Conservation (phyloP, 2,113 vertebrate species). For the Dipodomys spectabilis region DNA sequence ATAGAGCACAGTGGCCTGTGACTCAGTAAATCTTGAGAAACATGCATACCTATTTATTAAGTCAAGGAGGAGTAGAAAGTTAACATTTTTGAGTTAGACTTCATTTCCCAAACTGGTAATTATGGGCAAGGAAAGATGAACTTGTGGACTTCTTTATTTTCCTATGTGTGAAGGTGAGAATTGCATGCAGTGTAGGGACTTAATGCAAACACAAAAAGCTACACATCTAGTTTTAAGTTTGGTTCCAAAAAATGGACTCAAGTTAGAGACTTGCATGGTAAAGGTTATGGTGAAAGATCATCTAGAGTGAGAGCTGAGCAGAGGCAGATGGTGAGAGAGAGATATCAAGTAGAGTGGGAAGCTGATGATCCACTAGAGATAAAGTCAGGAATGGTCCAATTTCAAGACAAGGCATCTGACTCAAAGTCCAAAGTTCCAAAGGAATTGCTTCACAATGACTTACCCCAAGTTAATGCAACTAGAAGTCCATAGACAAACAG, state of each 20-base stretch:
- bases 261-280: background rate
- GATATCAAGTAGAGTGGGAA: background rate
- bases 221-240: background rate
- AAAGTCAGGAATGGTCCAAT: too few relatives aligned
- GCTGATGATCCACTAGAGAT: background rate
- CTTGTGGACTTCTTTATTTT: background rate
- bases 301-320: background rate
- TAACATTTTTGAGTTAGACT: background rate
- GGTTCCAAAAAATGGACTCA: background rate
- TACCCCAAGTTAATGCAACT: too few relatives aligned
- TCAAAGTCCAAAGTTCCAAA: too few relatives aligned
- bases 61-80: background rate
- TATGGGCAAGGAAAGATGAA: background rate
- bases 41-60: background rate
- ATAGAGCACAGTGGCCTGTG: background rate
- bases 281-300: background rate
- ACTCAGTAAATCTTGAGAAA: background rate
- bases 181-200: background rate
- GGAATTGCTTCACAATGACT: too few relatives aligned
- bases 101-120: slow-evolving; percentile 8
- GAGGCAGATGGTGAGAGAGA: background rate
- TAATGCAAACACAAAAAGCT: background rate
- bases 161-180: background rate
- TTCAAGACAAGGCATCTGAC: too few relatives aligned
- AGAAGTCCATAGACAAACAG: too few relatives aligned